Base-by-base conservation (phyloP, 2,797 vertebrate species). In the Lithobates sylvaticus region DNA sequence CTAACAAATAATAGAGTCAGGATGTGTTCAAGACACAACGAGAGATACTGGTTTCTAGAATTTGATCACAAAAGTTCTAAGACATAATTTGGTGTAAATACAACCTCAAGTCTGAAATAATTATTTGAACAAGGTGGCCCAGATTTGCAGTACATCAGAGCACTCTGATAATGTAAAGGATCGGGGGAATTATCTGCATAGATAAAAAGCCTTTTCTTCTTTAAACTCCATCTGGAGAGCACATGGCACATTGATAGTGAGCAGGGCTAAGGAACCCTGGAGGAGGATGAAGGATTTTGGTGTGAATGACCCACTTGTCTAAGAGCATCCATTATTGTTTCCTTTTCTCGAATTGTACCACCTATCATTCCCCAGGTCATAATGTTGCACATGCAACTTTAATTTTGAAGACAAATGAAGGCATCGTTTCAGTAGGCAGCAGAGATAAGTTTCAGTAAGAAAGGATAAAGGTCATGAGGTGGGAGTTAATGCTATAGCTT, bases 351-450 rank as follows among this genome's bases (percentile, higher is more conserved):
- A 3, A 16, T 69, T 29, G 44, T 42, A 79, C 65, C 15, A 67
- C 39, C 7, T 27, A 3, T 69, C 39, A 21, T 36, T 68, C 21
- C 39, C 42, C 21, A 44, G 5, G 27, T 13, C 64, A 65, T 26
- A 61, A 42, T 65, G 76, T 42, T 64, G 61, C 54, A 65, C 58
- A 78, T 78, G 13, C 76, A 78, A 29, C 39, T 13, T 42, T 36
- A 78, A 67, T 78, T 78, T n/a, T 78, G n/a, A 78, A 78, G 76
- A 78, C 65, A 67, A 44, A 78, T 78, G 76, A 78, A 34, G 16
- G 61, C 42, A 64, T 78, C 61, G 18, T 67, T 68, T 13, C 12
- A 68, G 67, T 15, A 32, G 67, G 27, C 50, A 68, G 67, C 61
- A 78, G n/a, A 78, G 76, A 44, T 67, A 78, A 67, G 34, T 47